These are phyloP conservation scores for Pseudochirops corinnae DNA, from an alignment of 2,797 vertebrate genomes.

Conservation along the genomic window DNA sequence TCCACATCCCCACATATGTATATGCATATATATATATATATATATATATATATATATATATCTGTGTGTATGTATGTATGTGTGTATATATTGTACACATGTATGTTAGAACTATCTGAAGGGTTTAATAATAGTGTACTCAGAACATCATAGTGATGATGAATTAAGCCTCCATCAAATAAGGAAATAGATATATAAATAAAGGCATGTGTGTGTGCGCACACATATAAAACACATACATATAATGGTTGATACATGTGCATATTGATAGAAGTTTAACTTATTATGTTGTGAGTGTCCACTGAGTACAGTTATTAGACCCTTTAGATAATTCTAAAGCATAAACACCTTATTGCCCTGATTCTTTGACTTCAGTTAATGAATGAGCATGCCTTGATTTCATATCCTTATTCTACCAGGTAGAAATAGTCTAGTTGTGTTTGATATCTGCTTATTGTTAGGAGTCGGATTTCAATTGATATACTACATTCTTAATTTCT, in stretches of 20 bases:
- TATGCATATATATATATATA: no score
- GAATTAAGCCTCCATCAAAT: neutral
- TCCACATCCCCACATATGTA: no score
- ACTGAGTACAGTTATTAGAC: neutral
- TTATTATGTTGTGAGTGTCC: neutral
- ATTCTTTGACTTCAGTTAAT: neutral
- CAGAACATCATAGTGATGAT: neutral
- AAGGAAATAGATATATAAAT: neutral
- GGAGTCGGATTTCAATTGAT: neutral
- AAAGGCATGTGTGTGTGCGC: neutral
- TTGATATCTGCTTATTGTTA: neutral
- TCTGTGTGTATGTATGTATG: rapidly evolving
- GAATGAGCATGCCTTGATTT: neutral
- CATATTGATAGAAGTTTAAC: neutral
- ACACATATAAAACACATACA: neutral
- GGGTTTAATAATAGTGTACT: neutral
- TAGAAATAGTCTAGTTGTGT: neutral
- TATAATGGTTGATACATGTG: neutral
- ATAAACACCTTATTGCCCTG: neutral
- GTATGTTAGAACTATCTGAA: neutral
- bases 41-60: no score
- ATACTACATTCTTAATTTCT: neutral
- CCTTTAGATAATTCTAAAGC: neutral
- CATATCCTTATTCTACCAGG: neutral
- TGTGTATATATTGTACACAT: neutral